Conservation (phyloP, 2,113 vertebrate genomes). For the Syrrhaptes paradoxus region DNA sequence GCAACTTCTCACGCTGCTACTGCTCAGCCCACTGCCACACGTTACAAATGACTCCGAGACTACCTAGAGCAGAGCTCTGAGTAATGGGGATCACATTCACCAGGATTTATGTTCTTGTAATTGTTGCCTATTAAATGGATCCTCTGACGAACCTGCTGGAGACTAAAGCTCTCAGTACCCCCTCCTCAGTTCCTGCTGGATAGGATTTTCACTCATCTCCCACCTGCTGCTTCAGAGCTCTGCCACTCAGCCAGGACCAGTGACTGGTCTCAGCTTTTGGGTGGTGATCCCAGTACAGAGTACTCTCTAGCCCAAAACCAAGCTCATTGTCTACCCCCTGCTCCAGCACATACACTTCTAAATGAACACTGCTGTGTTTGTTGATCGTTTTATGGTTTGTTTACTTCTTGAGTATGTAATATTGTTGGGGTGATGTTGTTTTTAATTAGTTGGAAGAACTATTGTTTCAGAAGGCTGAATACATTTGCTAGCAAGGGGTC, state of each 20-base stretch:
- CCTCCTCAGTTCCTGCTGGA: neutral
- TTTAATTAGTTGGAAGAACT: conserved; percentile 50
- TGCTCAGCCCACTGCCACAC: neutral
- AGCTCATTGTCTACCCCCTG: neutral
- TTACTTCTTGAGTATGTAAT: conserved; percentile 43
- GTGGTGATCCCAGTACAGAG: neutral
- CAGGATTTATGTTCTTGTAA: neutral
- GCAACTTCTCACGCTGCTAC: neutral
- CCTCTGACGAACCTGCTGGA: neutral
- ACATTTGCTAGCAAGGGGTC: conserved; percentile 27
- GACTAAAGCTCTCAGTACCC: neutral
- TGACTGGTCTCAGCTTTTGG: neutral
- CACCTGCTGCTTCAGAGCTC: neutral
- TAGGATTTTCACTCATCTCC: neutral
- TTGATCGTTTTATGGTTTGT: conserved; percentile 55
- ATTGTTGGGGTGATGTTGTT: neutral
- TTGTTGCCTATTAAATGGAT: neutral
- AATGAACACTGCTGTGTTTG: conserved; percentile 39
- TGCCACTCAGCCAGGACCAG: neutral
- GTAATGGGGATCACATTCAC: neutral
- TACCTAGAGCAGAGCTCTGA: neutral
- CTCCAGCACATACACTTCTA: conserved; percentile 19
- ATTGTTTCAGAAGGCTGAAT: conserved; percentile 56
- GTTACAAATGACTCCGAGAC: neutral
- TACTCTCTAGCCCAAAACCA: neutral